Evolutionary conservation across 2,888 invertebrate species (phyloP), one percentile per base, ranked within the genome.

Genomic region (Drosophila affinis): DNA sequence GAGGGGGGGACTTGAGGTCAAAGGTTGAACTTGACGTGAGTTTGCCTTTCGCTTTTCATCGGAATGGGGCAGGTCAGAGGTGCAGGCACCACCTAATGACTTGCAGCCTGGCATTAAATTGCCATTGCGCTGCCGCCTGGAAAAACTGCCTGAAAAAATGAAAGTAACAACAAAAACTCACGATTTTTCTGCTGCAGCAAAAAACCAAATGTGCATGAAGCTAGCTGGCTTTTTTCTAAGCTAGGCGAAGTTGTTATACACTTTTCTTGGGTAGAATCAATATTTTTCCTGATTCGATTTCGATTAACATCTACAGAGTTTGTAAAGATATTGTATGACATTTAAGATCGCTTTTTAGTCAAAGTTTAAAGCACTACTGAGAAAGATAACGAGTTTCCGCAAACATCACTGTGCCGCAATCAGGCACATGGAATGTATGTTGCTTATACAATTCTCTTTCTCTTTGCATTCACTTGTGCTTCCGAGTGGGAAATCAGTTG

Each of bases 21-120:
- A 64, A 79, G 45, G 57, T 62, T 78, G 78, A 81, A 78, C 78
- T 78, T 78, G 78, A 64, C 62, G 69, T 72, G 53, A 27, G 72
- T 27, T 44, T 76, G 81, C 81, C 81, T 82, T 82, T 82, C 87
- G 81, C 87, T 82, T 87, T 72, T 86, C 68, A 54, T 48, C 65
- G 59, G 68, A 9, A 44, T 39, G 48, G 32, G 56, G 12, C 49
- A 69, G 69, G 61, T 65, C 77, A 86, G 78, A 75, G 87, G 83
- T 86, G 67, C 75, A 75, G 70, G 46, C 87, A 75, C 80, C 58
- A 51, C 67, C 67, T 69, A 69, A 69, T 68, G 69, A 67, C 67
- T 67, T 67, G 67, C 69, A 67, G 64, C 62, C 55, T 69, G 53
- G 58, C 83, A 67, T 75, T 62, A 82, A 86, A 79, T 67, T 68